These are phyloP conservation scores for Ecdyonurus torrentis DNA, from an alignment of 2,888 invertebrate genomes.

Conservation along the genomic window DNA sequence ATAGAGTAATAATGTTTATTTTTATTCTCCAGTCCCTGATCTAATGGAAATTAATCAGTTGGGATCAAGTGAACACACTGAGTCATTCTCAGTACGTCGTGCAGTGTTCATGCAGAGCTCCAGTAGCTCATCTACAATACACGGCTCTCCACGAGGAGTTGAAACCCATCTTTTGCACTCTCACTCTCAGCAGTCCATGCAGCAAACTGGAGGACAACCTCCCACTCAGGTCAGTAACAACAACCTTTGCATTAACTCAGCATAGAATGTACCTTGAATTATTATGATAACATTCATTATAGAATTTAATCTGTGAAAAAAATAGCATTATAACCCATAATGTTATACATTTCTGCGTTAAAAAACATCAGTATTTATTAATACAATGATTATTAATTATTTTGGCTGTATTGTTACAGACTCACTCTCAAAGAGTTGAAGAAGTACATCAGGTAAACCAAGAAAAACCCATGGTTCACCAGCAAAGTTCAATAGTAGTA, in stretches of 20 bases:
- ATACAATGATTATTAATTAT: background rate
- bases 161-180: constrained; percentile 29
- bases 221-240: constrained; percentile 29
- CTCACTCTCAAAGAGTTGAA: constrained; percentile 34
- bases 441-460: constrained; percentile 36
- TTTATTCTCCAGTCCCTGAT: too few species aligned
- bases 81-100: constrained; percentile 33
- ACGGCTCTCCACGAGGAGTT: constrained; percentile 23
- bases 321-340: too few species aligned
- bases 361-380: too few species aligned
- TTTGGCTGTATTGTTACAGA: constrained; percentile 12
- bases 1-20: too few species aligned
- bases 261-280: too few species aligned
- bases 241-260: too few species aligned
- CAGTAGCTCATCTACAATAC: constrained; percentile 22
- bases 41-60: background rate
- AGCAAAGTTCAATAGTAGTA: constrained; percentile 30
- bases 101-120: constrained; percentile 36
- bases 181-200: constrained; percentile 33
- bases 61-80: background rate
- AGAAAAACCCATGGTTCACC: constrained; percentile 30
- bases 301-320: too few species aligned
- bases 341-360: too few species aligned
- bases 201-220: constrained; percentile 33
- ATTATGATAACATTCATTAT: too few species aligned